Percentiles rank a stretch among this genome's conserved stretches.
phyloP scores from a whole-genome alignment of 2,888 invertebrate species.

The Microlaimidae sp. region DNA sequence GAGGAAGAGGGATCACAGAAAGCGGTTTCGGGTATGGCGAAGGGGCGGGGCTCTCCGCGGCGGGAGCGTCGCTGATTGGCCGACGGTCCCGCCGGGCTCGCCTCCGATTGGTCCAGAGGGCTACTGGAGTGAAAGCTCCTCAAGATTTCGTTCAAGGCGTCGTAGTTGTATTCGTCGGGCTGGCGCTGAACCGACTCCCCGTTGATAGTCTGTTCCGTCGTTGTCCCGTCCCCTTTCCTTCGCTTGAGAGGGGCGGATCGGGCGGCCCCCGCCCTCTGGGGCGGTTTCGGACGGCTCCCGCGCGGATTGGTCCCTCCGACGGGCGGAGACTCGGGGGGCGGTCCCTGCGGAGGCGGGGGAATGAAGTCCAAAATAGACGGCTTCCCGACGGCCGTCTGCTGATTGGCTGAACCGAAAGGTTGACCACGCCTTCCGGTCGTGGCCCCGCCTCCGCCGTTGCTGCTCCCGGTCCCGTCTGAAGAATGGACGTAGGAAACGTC shows the following conservation, averaged over 20 bases:
- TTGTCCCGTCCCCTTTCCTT: neutral
- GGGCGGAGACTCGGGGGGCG: neutral
- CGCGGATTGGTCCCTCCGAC: neutral
- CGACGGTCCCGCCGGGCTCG: neutral
- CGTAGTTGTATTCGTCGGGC: neutral
- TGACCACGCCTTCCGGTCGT: neutral
- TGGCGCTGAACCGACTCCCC: neutral
- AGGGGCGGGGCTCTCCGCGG: neutral
- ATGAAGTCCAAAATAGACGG: too few relatives aligned
- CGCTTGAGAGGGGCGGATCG: neutral
- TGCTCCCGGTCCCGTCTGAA: neutral
- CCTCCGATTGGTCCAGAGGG: neutral
- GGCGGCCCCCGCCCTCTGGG: neutral
- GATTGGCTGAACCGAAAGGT: slow-evolving; percentile 2
- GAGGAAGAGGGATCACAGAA: neutral
- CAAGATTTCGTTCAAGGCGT: neutral
- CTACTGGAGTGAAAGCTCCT: neutral
- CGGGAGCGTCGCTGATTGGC: neutral
- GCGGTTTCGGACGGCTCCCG: neutral
- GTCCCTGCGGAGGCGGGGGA: slow-evolving; percentile 9
- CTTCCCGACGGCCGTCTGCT: too few relatives aligned
- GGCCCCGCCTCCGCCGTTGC: neutral
- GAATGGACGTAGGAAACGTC: slow-evolving; percentile 6
- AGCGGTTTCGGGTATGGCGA: too few relatives aligned
- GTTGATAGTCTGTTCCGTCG: neutral